Evolutionary conservation across 2,888 invertebrate species (phyloP), one percentile per base, ranked within the genome.

Genomic region (Fissipunctia ypsillon): DNA sequence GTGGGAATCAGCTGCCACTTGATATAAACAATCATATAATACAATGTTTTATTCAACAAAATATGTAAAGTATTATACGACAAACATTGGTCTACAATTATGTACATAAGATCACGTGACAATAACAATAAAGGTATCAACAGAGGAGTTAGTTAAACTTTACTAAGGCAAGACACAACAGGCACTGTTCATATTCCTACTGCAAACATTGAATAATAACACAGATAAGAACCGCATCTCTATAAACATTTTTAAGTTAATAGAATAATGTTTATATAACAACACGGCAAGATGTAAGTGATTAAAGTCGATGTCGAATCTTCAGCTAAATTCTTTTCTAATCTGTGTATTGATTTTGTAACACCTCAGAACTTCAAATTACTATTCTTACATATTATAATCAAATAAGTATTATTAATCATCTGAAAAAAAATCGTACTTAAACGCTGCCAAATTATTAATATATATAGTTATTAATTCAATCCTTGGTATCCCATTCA

Each of bases 81-180:
- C 65, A 64, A 73, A 74, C 41, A 77, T 65, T 61, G 70, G 35
- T 69, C 69, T 81, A 82, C 73, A 80, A 76, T 76, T 87, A 88
- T 87, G 59, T 87, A 87, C 88, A 87, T 74, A 76, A 73, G 69
- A 80, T 78, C 73, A 85, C 75, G 69, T 57, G 75, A 78, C 45
- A 59, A 67, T 78, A 83, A 83, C 73, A 74, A 85, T 80, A 61
- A 59, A 84, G 65, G 73, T 77, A 68, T 77, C 78, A 88, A 88
- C 84, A 86, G 79, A 80, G 73, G 76, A 80, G 71, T 80, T 75
- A 81, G 76, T 80, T 79, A 71, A 64, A 85, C 56, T 80, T 88
- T 88, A 84, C 82, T 89, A 91, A 93, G 94, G 94, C 94, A 94
- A 94, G 94, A 92, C 83, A 90, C 76, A 83, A 84, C 87, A 93